A percentile compares a stretch with the other conserved stretches of the same genome.
Evolutionary conservation across 1,140 invertebrate genomes (phyloP).

Genomic region (Ips nitidus): DNA sequence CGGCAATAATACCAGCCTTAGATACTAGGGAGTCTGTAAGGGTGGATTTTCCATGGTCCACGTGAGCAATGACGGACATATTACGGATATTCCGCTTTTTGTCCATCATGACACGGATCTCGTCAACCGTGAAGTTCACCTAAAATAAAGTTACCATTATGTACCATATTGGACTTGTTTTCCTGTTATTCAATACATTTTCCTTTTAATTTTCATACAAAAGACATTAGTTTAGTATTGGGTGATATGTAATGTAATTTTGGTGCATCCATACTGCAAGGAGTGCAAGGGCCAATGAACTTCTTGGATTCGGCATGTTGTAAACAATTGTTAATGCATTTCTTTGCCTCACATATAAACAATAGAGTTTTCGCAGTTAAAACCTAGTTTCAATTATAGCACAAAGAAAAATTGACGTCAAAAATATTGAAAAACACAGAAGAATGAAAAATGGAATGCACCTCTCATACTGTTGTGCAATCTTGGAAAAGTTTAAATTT

Average conservation of each 20-base stretch:
- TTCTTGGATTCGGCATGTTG: neutral
- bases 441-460: conserved; percentile 2
- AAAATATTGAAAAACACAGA: neutral
- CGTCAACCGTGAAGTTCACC: conserved; percentile 99
- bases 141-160: conserved; percentile 55
- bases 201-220: neutral
- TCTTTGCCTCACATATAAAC: neutral
- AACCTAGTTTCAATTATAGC: too few relatives aligned
- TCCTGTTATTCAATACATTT: neutral
- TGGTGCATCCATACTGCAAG: neutral
- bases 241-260: too few relatives aligned
- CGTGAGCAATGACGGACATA: conserved; percentile 99
- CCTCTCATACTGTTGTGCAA: conserved; percentile 52
- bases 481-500: conserved; percentile 28
- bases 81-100: conserved; percentile 99
- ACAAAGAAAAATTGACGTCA: neutral
- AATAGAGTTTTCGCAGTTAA: neutral
- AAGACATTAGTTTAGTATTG: too few relatives aligned
- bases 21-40: conserved; percentile 98
- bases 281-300: neutral
- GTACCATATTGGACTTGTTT: neutral
- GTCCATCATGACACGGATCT: conserved; percentile 99
- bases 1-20: conserved; percentile 99
- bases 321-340: neutral
- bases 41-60: conserved; percentile 99